Evolutionary conservation across 2,113 vertebrate species (phyloP).

Genomic region (Choloepus hoffmanni): DNA sequence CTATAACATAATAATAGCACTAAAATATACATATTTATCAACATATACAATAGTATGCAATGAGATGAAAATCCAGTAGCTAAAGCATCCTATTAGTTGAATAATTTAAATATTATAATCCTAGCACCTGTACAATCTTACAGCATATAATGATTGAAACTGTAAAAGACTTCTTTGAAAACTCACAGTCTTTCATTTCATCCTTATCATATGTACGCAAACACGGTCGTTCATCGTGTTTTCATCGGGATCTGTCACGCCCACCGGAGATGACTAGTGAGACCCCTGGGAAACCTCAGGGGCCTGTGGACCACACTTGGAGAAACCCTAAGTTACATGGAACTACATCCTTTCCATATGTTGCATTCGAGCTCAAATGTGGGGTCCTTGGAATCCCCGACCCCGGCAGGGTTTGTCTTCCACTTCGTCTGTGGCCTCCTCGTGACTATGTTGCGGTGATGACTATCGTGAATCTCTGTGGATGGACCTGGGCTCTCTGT

Average conservation of each 20-base stretch:
- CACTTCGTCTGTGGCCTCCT: background rate
- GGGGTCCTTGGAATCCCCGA: background rate
- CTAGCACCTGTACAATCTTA: background rate
- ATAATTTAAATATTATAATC: background rate
- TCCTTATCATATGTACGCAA: background rate
- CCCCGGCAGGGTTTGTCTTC: background rate
- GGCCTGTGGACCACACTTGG: background rate
- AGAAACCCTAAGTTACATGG: background rate
- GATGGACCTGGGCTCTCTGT: background rate
- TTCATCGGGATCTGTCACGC: background rate
- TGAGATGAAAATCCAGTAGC: background rate
- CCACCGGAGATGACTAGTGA: background rate
- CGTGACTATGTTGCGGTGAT: background rate
- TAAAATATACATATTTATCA: background rate
- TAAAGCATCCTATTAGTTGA: background rate
- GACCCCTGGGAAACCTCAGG: background rate
- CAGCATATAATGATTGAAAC: background rate
- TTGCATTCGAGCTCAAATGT: background rate
- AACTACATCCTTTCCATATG: background rate
- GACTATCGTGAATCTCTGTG: background rate
- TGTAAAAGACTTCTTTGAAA: background rate
- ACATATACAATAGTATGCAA: background rate
- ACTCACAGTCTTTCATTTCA: background rate
- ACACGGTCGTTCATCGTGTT: background rate
- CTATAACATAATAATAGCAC: background rate